phyloP scores from a whole-genome alignment of 2,797 vertebrate species.

The Sebastes variabilis region DNA sequence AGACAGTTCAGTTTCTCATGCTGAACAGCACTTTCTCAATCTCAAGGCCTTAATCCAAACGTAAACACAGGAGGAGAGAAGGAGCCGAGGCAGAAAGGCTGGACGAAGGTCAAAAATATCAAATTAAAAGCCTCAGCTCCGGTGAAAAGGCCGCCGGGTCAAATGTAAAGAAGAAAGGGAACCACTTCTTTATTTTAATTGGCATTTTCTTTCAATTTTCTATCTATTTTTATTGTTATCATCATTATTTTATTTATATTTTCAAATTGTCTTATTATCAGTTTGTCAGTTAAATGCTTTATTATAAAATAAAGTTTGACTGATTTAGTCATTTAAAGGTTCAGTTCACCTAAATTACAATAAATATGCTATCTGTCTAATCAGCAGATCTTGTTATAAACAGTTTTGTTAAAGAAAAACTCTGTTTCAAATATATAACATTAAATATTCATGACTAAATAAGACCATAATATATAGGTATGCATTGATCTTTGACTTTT shows the following conservation, averaged over 20 bases:
- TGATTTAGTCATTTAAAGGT: background rate
- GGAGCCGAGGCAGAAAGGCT: background rate
- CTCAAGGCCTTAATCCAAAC: background rate
- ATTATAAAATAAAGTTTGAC: background rate
- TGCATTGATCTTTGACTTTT: too few species aligned
- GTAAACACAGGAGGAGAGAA: conserved; percentile 8
- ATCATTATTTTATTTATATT: background rate
- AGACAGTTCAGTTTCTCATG: conserved; percentile 18
- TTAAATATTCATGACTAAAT: too few species aligned
- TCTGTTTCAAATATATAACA: too few species aligned
- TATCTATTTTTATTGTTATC: background rate
- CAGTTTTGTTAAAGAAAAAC: too few species aligned
- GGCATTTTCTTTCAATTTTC: background rate
- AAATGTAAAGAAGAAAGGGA: background rate
- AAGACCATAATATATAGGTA: too few species aligned
- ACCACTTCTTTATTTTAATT: background rate
- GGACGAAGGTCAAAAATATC: background rate
- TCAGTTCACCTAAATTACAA: background rate
- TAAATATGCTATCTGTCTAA: too few species aligned
- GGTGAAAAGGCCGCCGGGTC: background rate
- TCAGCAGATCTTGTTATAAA: too few species aligned
- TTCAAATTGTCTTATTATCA: background rate
- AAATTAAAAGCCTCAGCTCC: conserved; percentile 1
- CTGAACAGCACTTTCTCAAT: conserved; percentile 6
- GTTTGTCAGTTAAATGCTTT: background rate